Percentiles rank a stretch among this genome's conserved stretches.
Conservation (phyloP, 2,113 vertebrate genomes). For the Synodontis membranacea region DNA sequence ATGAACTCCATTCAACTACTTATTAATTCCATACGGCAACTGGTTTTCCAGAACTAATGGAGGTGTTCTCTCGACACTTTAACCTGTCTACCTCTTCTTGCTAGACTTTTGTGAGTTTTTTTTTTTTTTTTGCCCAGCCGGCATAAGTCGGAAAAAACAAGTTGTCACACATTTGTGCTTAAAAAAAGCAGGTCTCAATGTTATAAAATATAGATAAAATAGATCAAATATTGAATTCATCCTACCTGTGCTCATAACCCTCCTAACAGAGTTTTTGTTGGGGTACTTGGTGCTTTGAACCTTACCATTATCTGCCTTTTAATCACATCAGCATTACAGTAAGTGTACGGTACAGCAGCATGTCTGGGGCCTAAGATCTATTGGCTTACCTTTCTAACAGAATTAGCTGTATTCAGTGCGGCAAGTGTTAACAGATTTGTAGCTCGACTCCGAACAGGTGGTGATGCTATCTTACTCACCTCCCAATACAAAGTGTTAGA, state of each 20-base stretch:
- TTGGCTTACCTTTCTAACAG: not conserved
- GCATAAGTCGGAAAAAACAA: not conserved
- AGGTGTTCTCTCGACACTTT: not conserved
- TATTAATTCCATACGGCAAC: not conserved
- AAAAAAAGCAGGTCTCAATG: not conserved
- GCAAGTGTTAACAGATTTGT: slow-evolving; percentile 27
- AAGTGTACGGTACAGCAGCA: not conserved
- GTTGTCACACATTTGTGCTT: not conserved
- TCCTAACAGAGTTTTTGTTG: not conserved
- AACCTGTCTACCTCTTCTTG: not conserved
- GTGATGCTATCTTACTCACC: slow-evolving; percentile 26
- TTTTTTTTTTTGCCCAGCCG: not conserved
- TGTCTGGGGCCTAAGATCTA: not conserved
- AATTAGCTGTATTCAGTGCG: slow-evolving; percentile 33
- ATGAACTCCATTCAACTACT: not conserved
- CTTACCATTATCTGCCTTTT: not conserved
- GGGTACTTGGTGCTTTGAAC: not conserved
- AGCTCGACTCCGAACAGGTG: slow-evolving; percentile 33
- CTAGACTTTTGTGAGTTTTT: not conserved
- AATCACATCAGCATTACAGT: not conserved
- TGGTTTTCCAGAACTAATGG: not conserved
- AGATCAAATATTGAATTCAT: not conserved
- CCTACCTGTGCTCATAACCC: not conserved
- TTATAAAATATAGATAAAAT: too few relatives aligned
- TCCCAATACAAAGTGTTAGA: slow-evolving; percentile 9